Base-by-base conservation (phyloP, 2,113 vertebrate species). In the Siphamia tubifer region DNA sequence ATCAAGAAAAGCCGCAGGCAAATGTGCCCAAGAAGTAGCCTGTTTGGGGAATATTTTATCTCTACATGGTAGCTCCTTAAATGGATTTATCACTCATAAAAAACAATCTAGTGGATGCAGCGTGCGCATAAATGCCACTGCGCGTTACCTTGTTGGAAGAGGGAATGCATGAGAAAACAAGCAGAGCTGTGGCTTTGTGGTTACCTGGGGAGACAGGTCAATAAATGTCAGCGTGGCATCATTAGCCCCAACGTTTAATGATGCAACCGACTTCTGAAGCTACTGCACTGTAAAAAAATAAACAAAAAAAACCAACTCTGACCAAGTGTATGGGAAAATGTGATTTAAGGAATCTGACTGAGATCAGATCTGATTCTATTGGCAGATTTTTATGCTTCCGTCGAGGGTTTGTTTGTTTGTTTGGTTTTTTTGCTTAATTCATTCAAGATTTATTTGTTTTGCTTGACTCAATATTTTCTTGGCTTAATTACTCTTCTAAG, bases 41-140 rank as follows among this genome's bases (percentile, higher is more conserved):
- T 55, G 49, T 73, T 68, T 71, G 39, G 52, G 62, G 63, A 74
- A 67, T 74, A 38, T 57, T 79, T 67, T 64, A 36, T 82, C 74
- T 71, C 78, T 63, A 75, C 68, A 51, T 49, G 54, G 45, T 55
- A 70, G 69, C 74, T 53, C 52, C 75, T 84, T 70, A 74, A 87
- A 85, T 66, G 68, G 70, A 83, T 90, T 84, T 70, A 84, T 74
- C 58, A 73, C 68, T 80, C 83, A 81, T 81, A 85, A 84, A 77
- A 81, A 81, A 81, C 56, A 57, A 83, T 81, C 68, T 53, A 53
- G 36, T 62, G 38, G 61, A 85, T 56, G 47, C 17, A 8, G 8
- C 6, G 30, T 15, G 21, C 32, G 25, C 42, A 66, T 67, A 79
- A 83, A 83, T 66, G 72, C 69, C 68, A 77, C 34, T 1, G 11